Evolutionary conservation across 2,113 vertebrate genomes (phyloP).

Genomic region (Natator depressus): DNA sequence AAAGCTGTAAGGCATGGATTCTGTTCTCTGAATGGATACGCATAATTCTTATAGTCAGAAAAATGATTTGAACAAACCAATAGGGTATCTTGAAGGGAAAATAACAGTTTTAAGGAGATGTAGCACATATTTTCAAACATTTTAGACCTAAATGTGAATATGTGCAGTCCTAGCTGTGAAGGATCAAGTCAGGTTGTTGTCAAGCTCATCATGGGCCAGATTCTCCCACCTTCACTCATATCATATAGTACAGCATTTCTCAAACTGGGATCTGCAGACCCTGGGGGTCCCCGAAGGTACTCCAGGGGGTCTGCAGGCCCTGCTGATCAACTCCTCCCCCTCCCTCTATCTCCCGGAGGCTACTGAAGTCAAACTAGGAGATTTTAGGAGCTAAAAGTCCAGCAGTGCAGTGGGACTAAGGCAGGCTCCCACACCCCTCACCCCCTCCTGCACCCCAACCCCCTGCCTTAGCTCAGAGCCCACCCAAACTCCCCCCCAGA

Average conservation of each 20-base stretch:
- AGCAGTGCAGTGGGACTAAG: too few relatives aligned
- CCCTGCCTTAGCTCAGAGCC: too few relatives aligned
- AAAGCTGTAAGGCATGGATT: not conserved
- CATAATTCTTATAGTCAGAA: not conserved
- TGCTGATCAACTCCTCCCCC: too few relatives aligned
- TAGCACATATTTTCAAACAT: conserved; percentile 7
- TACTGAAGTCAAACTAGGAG: too few relatives aligned
- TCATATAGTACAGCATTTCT: not conserved
- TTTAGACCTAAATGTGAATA: not conserved
- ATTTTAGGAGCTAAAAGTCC: too few relatives aligned
- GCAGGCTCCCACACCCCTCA: too few relatives aligned
- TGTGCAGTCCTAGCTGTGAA: not conserved
- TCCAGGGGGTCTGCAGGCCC: too few relatives aligned
- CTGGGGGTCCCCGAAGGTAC: too few relatives aligned
- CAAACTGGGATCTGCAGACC: too few relatives aligned
- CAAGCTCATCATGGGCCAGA: not conserved
- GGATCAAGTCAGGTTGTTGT: not conserved
- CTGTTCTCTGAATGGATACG: not conserved
- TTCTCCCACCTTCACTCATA: not conserved
- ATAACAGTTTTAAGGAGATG: not conserved
- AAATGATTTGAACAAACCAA: not conserved
- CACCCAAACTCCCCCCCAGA: too few relatives aligned
- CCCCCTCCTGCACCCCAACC: too few relatives aligned
- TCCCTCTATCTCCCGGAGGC: too few relatives aligned
- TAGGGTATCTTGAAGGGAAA: not conserved